phyloP scores from a whole-genome alignment of 2,113 vertebrate genomes.

The Chitala chitala region DNA sequence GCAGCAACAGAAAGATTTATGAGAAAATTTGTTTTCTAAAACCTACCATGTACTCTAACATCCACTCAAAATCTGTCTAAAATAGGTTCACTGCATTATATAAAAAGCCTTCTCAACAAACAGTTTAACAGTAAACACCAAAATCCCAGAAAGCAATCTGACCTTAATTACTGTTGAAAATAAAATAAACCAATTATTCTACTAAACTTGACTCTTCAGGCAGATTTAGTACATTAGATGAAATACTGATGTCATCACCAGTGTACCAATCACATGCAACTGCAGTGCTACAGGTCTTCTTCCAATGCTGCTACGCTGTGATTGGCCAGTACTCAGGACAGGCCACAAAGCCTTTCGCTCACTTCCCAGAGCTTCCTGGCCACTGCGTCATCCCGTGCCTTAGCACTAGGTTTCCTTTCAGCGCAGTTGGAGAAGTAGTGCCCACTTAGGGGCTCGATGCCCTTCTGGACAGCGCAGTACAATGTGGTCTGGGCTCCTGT shows the following conservation, averaged over 20 bases:
- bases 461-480: conserved; percentile 62
- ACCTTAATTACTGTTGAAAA: no score
- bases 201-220: no score
- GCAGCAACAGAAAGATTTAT: no score
- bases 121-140: no score
- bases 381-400: conserved; percentile 42
- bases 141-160: no score
- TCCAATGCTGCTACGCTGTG: neutral
- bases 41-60: no score
- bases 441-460: conserved; percentile 47
- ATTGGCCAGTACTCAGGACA: conserved; percentile 33
- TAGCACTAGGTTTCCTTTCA: conserved; percentile 33
- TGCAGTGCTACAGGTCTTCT: neutral
- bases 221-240: no score
- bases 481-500: conserved; percentile 64
- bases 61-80: no score
- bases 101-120: no score
- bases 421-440: conserved; percentile 50
- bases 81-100: no score
- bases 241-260: neutral
- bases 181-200: no score
- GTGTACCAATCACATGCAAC: neutral
- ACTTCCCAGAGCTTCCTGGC: conserved; percentile 57
- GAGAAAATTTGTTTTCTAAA: no score
- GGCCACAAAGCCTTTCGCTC: conserved; percentile 46